These are phyloP conservation scores for Holcopasites calliopsidis DNA, from an alignment of 1,140 invertebrate species.

Conservation along the genomic window DNA sequence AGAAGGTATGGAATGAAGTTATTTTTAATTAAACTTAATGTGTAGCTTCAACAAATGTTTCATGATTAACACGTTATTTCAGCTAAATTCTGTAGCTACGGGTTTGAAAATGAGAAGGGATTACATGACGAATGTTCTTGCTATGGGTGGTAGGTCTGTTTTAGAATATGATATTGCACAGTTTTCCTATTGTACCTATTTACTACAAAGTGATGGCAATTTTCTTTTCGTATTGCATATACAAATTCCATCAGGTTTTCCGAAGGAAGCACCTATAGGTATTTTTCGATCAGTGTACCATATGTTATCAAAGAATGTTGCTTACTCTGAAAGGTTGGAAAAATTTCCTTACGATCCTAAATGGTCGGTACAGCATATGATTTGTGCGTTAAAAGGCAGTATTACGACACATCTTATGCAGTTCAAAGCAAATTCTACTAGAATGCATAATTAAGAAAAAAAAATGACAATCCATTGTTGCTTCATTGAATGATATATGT, in stretches of 20 bases:
- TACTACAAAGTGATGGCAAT: slow-evolving; percentile 58
- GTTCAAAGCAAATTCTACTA: slow-evolving; percentile 50
- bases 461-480: too few relatives aligned
- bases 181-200: slow-evolving; percentile 50
- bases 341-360: slow-evolving; percentile 1
- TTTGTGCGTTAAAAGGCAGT: slow-evolving; percentile 5
- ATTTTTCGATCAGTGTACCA: slow-evolving; percentile 68
- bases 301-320: slow-evolving; percentile 13
- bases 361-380: slow-evolving; percentile 3
- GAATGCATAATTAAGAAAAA: too few relatives aligned
- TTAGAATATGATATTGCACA: slow-evolving; percentile 68
- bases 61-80: slow-evolving; percentile 16
- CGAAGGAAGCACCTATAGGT: slow-evolving; percentile 60
- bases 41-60: too few relatives aligned
- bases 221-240: slow-evolving; percentile 64
- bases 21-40: neutral
- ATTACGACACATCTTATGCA: slow-evolving; percentile 18
- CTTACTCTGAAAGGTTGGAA: slow-evolving; percentile 19
- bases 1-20: slow-evolving; percentile 74
- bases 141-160: slow-evolving; percentile 36
- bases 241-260: slow-evolving; percentile 62
- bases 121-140: slow-evolving; percentile 51
- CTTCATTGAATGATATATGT: too few relatives aligned
- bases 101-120: slow-evolving; percentile 51
- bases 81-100: slow-evolving; percentile 58